A percentile compares a stretch with the other conserved stretches of the same genome.
phyloP scores from a whole-genome alignment of 2,888 invertebrate species.

The Enoplolaimus lenunculus region DNA sequence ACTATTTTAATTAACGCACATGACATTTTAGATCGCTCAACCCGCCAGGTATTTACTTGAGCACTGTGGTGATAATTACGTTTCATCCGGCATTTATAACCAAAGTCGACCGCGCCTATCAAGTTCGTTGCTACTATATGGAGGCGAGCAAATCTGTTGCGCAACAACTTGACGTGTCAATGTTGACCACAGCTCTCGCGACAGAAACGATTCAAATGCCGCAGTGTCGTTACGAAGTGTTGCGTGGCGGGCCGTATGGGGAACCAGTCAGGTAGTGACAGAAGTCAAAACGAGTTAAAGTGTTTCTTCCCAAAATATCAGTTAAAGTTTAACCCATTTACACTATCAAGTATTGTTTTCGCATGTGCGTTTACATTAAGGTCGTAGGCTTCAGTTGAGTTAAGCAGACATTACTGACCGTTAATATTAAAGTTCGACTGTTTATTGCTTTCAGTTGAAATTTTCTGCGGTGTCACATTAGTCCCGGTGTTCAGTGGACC shows the following conservation, averaged over 20 bases:
- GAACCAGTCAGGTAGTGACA: background rate
- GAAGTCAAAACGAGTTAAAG: too few species aligned
- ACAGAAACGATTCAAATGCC: constrained; percentile 3
- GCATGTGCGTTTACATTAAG: too few species aligned
- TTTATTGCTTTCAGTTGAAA: too few species aligned
- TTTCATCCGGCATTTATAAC: constrained; percentile 14
- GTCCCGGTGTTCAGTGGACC: too few species aligned
- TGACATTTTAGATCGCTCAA: constrained; percentile 9
- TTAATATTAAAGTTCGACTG: too few species aligned
- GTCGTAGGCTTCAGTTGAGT: too few species aligned
- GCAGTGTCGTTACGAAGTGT: constrained; percentile 9
- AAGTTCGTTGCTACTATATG: constrained; percentile 18
- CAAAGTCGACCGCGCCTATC: constrained; percentile 15
- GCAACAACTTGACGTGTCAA: background rate
- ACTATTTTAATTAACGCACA: too few species aligned
- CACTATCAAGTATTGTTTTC: too few species aligned
- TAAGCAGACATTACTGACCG: too few species aligned
- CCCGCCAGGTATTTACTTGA: background rate
- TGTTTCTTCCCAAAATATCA: too few species aligned
- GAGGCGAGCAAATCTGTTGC: constrained; percentile 6
- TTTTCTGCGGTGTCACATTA: too few species aligned
- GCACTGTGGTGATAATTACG: constrained; percentile 5
- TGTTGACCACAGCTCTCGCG: background rate
- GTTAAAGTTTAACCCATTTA: too few species aligned
- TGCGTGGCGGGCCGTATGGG: constrained; percentile 4